phyloP scores from a whole-genome alignment of 2,888 invertebrate species.

The Zele albiditarsus region DNA sequence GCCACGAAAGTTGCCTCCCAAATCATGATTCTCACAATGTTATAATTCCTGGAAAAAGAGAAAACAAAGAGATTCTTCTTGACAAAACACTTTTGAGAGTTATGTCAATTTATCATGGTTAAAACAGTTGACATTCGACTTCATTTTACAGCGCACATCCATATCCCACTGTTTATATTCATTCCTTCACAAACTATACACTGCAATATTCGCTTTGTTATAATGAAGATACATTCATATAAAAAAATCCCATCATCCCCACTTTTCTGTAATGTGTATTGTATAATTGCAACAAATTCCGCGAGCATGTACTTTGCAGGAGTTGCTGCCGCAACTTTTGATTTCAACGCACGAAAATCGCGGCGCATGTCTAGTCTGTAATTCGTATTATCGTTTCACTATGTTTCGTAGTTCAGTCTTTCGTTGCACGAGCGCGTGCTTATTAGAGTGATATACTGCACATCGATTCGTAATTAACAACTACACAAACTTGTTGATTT shows the following conservation, averaged over 20 bases:
- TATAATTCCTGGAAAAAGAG: too few species aligned
- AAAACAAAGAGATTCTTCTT: too few species aligned
- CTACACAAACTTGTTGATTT: conserved; percentile 21
- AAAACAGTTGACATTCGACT: conserved; percentile 47
- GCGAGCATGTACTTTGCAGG: conserved; percentile 9
- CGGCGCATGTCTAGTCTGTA: conserved; percentile 54
- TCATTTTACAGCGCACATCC: conserved; percentile 66
- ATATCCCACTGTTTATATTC: conserved; percentile 60
- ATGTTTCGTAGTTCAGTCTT: conserved; percentile 15
- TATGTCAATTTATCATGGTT: too few species aligned
- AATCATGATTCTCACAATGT: too few species aligned
- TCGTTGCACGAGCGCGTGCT: conserved; percentile 16
- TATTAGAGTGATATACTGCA: conserved; percentile 17
- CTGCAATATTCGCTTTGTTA: conserved; percentile 34
- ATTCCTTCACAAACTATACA: conserved; percentile 51
- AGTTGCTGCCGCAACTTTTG: conserved; percentile 39
- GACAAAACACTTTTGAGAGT: too few species aligned
- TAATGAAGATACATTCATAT: neutral
- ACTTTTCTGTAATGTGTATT: neutral
- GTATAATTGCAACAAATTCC: neutral
- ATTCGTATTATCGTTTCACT: conserved; percentile 42
- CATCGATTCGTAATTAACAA: conserved; percentile 21
- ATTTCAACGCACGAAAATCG: conserved; percentile 49
- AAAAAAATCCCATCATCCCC: neutral
- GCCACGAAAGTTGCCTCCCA: too few species aligned